Conservation (phyloP, 2,888 invertebrate genomes). For the Lasioglossum morio region DNA sequence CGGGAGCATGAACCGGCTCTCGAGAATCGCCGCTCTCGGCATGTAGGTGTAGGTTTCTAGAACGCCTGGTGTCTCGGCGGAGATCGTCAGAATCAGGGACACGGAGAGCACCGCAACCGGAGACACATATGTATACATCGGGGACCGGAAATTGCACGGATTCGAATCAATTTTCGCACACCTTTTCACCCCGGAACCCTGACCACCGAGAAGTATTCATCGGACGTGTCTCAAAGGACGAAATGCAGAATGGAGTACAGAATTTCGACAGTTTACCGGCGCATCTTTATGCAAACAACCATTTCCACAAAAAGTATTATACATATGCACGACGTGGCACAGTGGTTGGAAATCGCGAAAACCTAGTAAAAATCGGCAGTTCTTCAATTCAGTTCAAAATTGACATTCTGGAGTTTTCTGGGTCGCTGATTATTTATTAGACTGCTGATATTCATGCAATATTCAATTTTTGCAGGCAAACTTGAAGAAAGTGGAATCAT, state of each 20-base stretch:
- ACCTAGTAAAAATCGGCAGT: too few species aligned
- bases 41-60: conserved; percentile 73
- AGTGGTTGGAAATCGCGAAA: too few species aligned
- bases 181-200: neutral
- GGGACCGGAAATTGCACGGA: conserved; percentile 25
- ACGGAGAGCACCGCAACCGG: neutral
- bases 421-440: too few species aligned
- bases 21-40: conserved; percentile 63
- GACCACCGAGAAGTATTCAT: neutral
- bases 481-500: too few species aligned
- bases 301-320: neutral
- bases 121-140: neutral
- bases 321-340: too few species aligned
- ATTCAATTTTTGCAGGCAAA: too few species aligned
- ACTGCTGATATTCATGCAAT: too few species aligned
- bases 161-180: neutral
- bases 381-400: too few species aligned
- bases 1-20: conserved; percentile 68
- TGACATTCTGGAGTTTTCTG: too few species aligned
- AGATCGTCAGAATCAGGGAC: conserved; percentile 48
- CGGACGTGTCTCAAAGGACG: neutral
- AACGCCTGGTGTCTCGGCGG: conserved; percentile 49
- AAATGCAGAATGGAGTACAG: neutral
- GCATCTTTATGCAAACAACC: neutral
- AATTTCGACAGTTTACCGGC: neutral